Percentiles rank a stretch among this genome's conserved stretches.
These are phyloP conservation scores for Drosophila erecta DNA, from an alignment of 1,140 invertebrate genomes.

Conservation along the genomic window DNA sequence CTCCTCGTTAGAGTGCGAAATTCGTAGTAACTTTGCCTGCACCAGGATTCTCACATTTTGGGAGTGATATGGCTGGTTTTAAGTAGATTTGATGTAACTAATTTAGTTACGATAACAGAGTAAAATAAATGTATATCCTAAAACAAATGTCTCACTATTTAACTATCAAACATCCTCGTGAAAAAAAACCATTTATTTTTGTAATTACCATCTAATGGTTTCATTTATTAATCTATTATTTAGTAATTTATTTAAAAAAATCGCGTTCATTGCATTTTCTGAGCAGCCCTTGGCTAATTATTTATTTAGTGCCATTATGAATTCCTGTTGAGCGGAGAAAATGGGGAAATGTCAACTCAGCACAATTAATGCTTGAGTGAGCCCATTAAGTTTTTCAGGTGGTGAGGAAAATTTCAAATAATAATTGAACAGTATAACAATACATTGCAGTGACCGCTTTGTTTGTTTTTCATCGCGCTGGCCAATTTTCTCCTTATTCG, in stretches of 20 bases:
- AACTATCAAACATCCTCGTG: too few species aligned
- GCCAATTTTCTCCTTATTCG: conserved; percentile 25
- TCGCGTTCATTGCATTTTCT: not conserved
- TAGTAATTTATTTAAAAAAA: not conserved
- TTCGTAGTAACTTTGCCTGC: conserved; percentile 34
- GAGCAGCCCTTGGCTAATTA: not conserved
- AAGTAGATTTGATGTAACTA: not conserved
- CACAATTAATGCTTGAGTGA: conserved; percentile 30
- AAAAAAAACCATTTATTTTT: not conserved
- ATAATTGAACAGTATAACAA: conserved; percentile 34
- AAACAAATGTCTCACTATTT: too few species aligned
- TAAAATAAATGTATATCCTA: too few species aligned
- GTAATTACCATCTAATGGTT: not conserved
- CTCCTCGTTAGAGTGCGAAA: conserved; percentile 38
- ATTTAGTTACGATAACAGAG: not conserved
- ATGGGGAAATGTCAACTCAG: conserved; percentile 14
- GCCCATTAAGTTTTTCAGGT: conserved; percentile 16
- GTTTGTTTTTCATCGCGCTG: conserved; percentile 7
- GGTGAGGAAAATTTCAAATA: conserved; percentile 19
- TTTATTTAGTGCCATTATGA: conserved; percentile 7
- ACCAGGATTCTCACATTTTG: conserved; percentile 17
- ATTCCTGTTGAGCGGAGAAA: not conserved
- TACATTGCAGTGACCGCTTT: conserved; percentile 12
- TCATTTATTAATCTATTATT: not conserved
- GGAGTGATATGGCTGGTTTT: not conserved